Base-by-base conservation (phyloP, 2,888 invertebrate species). In the Trichogramma dendrolimi region DNA sequence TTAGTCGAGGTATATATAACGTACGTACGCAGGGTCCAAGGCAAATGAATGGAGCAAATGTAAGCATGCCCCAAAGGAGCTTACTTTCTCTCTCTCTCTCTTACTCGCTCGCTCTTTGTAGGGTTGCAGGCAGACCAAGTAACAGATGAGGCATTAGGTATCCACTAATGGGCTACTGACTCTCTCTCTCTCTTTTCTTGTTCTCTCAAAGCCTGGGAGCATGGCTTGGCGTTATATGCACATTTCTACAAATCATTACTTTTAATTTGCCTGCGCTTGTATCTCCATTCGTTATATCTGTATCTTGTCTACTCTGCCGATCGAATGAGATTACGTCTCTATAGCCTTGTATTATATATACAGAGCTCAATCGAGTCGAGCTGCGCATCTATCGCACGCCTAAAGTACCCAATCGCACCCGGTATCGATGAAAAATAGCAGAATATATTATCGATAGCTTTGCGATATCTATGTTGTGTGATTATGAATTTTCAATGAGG, bases 201-300 rank as follows among this genome's bases (percentile, higher is more conserved):
- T 76, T 75, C 75, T 75, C 70, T 70, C 70, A 71, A 71, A 71
- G 73, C 71, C 74, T 75, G 70, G 68, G 70, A 65, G 71, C 63
- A 68, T 63, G 68, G 66, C 27, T 27, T 27, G 27, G 27, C 27
- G 27, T 27, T 27, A 27, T 27, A 27, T 27, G 27, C 77, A 77
- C 76, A 78, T 78, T 78, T 78, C 78, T 77, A 78, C 79, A 77
- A 78, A 79, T 78, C 79, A 78, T 78, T 79, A 78, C 77, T 79
- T 78, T 79, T 79, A 79, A 79, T 79, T 79, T 78, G 74, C 74
- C 70, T 71, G 71, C 64, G 63, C 27, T 27, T 27, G 27, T 1
- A 27, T 27, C 27, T 27, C 27, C 27, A 27, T 27, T 27, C 27
- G 27, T 27, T 27, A 27, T 27, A 27, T 27, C 27, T 27, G 27